Conservation (phyloP, 2,888 invertebrate species). For the Coelopa pilipes region DNA sequence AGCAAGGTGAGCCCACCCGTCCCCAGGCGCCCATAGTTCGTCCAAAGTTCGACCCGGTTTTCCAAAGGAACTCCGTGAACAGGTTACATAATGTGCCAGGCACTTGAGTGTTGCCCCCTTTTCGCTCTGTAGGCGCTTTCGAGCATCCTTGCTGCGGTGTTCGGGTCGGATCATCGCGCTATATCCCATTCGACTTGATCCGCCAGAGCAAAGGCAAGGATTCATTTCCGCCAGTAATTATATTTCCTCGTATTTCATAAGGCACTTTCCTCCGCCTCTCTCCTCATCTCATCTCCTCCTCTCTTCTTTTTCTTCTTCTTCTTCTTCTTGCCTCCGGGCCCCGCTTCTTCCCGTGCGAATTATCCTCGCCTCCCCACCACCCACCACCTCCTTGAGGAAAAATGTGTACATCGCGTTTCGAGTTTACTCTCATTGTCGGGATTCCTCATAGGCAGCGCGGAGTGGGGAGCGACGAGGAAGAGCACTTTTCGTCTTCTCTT, state of each 20-base stretch:
- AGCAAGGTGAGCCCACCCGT: constrained; percentile 64
- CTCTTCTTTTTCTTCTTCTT: not conserved
- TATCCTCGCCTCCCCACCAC: not conserved
- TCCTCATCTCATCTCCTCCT: not conserved
- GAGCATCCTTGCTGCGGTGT: not conserved
- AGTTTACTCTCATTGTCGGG: not conserved
- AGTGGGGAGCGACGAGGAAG: not conserved
- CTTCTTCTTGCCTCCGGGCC: not conserved
- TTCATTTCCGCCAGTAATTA: constrained; percentile 2
- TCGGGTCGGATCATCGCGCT: too few relatives aligned
- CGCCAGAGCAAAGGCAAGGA: not conserved
- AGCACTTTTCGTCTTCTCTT: not conserved
- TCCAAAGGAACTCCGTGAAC: not conserved
- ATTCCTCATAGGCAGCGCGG: too few relatives aligned
- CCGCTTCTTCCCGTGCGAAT: not conserved
- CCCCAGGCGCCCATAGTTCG: not conserved
- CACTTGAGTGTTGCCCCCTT: not conserved
- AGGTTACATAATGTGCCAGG: constrained; percentile 25
- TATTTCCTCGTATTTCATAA: constrained; percentile 64
- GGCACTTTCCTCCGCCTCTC: constrained; percentile 56
- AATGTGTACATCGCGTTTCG: constrained; percentile 27
- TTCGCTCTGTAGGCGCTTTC: not conserved
- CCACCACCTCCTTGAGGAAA: constrained; percentile 15
- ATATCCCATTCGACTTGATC: too few relatives aligned
- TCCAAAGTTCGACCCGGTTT: not conserved